These are phyloP conservation scores for Onychomys arenicola DNA, from an alignment of 2,797 vertebrate species.

Conservation along the genomic window DNA sequence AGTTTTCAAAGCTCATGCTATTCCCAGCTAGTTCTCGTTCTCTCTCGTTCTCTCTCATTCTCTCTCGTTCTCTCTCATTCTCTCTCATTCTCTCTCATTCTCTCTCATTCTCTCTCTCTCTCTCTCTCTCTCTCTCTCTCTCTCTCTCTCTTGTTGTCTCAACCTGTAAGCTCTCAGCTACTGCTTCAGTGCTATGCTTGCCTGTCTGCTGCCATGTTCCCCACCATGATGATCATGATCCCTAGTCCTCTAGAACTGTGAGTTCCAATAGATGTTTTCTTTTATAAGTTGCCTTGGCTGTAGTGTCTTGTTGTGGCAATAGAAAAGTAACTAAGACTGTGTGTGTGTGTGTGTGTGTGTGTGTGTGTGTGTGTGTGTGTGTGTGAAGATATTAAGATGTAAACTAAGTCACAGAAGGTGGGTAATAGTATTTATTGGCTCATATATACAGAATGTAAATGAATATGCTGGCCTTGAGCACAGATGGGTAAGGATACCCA, in stretches of 20 bases:
- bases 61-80: too few relatives aligned
- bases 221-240: too few relatives aligned
- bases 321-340: neutral
- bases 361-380: neutral
- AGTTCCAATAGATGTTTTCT: neutral
- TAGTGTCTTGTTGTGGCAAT: neutral
- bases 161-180: neutral
- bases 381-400: neutral
- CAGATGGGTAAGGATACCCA: neutral
- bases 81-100: too few relatives aligned
- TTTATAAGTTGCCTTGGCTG: neutral
- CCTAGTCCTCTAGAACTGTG: neutral
- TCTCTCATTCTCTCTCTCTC: too few relatives aligned
- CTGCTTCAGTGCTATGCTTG: neutral
- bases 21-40: neutral
- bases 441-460: neutral
- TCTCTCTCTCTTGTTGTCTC: neutral
- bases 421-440: neutral
- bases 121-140: too few relatives aligned
- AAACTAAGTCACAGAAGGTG: neutral
- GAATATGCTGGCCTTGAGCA: neutral
- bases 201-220: neutral
- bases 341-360: neutral
- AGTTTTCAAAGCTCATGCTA: neutral
- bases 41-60: too few relatives aligned